Evolutionary conservation across 2,113 vertebrate genomes (phyloP), one percentile per base, ranked within the genome.

Genomic region (Tragelaphus imberbis): DNA sequence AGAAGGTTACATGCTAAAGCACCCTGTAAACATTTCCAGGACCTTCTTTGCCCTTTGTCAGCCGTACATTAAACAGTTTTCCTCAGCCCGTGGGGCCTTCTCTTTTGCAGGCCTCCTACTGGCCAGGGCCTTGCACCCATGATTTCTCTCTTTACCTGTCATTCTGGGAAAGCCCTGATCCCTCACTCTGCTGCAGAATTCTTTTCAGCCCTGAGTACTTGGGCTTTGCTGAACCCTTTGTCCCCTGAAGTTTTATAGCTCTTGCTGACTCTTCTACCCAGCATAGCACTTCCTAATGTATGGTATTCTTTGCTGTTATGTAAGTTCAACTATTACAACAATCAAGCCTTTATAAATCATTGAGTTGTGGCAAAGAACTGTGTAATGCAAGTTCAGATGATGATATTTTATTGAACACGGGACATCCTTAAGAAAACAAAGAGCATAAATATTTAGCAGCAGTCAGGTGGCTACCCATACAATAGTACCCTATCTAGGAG

Each of bases 11-110:
- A 55, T 36, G 40, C 81, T 17, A 14, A 55, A 47, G 49, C 65
- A 9, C 59, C 80, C 23, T 0, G 7, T 80, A 90, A 97, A 92
- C 51, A 88, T 65, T 96, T 95, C 91, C 87, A 81, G 77, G 85
- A 56, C 87, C 51, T 63, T 88, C 97, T 95, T 75, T 95, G 94
- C 80, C 88, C 90, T 97, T 58, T 91, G 94, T 65, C 81, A 84
- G 7, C 33, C 49, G 33, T 90, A 88, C 59, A 44, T 63, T 97
- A 90, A 97, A 97, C 84, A 90, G 75, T 71, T 80, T 80, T 86
- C 75, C 87, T 84, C 55, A 13, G 23, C 12, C 14, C 11, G 7
- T 16, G 10, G 36, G 44, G 7, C 10, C 15, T 21, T 80, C 56
- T 77, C 71, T 58, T 92, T 88, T 88, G 36, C 40, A 90, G 88